phyloP scores from a whole-genome alignment of 2,797 vertebrate species.

The Tamandua tetradactyla region DNA sequence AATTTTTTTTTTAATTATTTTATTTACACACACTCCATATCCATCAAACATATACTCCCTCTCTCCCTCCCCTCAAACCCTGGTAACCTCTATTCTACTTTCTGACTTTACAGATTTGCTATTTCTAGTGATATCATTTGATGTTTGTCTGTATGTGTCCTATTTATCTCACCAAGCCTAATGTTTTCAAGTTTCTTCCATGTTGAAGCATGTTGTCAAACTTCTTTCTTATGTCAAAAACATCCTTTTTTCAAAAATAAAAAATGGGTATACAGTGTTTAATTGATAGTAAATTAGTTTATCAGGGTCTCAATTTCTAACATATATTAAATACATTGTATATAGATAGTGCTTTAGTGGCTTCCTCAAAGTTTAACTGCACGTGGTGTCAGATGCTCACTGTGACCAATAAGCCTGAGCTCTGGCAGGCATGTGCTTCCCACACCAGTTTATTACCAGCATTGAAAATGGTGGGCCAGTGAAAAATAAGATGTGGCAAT shows the following conservation, averaged over 20 bases:
- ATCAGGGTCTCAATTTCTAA: not conserved
- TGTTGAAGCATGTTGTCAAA: no score
- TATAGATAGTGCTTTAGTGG: not conserved
- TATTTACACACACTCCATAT: no score
- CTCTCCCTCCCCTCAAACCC: no score
- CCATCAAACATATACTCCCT: no score
- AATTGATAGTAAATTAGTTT: not conserved
- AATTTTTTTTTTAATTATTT: no score
- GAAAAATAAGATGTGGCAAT: not conserved
- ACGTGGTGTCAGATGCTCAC: not conserved
- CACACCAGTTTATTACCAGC: not conserved
- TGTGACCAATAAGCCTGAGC: not conserved
- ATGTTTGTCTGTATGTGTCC: no score
- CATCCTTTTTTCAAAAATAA: conserved; percentile 45
- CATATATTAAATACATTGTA: not conserved
- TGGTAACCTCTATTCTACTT: no score
- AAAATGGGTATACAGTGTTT: not conserved
- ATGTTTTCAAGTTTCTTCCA: no score
- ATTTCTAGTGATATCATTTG: no score
- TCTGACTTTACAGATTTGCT: no score
- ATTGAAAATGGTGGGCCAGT: not conserved
- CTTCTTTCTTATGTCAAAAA: no score
- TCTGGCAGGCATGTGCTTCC: not conserved
- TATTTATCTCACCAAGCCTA: no score
- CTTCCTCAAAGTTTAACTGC: not conserved